Percentiles rank a stretch among this genome's conserved stretches.
phyloP scores from a whole-genome alignment of 2,888 invertebrate genomes.

The Julus scandinavius region DNA sequence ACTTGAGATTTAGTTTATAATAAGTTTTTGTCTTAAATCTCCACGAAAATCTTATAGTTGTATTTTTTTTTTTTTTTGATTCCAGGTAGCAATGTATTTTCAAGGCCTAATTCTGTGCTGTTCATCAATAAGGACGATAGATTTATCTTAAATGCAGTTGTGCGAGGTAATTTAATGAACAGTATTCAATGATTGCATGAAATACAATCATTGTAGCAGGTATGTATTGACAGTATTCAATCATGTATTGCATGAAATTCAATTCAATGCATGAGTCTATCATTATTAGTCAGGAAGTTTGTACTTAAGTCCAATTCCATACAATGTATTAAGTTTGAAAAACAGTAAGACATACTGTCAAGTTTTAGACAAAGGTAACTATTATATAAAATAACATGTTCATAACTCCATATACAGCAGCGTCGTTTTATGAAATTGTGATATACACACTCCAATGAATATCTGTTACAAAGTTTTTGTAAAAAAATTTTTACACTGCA shows the following conservation, averaged over 20 bases:
- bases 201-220: not conserved
- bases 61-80: not conserved
- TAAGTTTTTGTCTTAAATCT: no score
- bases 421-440: not conserved
- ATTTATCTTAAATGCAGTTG: slow-evolving; percentile 30
- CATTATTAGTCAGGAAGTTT: not conserved
- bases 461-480: not conserved
- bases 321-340: not conserved
- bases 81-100: not conserved
- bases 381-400: slow-evolving; percentile 16
- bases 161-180: not conserved
- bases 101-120: not conserved
- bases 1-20: no score
- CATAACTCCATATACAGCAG: not conserved
- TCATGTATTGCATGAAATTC: no score
- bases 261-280: no score
- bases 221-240: not conserved
- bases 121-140: not conserved
- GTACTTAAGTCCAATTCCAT: not conserved
- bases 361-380: not conserved
- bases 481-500: not conserved
- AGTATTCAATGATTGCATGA: not conserved
- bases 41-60: not conserved
- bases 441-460: not conserved
- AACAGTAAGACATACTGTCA: not conserved